Evolutionary conservation across 2,113 vertebrate species (phyloP).

Genomic region (Sinocyclocheilus rhinocerous): DNA sequence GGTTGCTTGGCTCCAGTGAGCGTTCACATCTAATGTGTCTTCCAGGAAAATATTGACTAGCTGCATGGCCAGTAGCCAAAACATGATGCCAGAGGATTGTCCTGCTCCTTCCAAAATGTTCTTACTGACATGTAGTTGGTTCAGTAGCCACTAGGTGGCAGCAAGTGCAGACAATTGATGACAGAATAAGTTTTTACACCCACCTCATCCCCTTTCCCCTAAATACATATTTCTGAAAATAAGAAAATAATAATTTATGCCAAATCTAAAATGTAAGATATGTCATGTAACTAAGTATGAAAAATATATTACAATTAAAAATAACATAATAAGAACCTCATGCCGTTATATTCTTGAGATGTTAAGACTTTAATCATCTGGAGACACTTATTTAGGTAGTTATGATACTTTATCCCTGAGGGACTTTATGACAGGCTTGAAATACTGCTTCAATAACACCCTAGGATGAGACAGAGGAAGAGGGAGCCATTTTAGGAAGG

Average conservation of each 20-base stretch:
- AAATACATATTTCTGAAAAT: not conserved
- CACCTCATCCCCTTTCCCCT: not conserved
- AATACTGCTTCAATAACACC: conserved; percentile 38
- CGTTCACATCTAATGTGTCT: conserved; percentile 56
- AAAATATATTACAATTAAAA: not conserved
- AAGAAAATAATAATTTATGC: too few relatives aligned
- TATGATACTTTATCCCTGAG: conserved; percentile 33
- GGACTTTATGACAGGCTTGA: conserved; percentile 35
- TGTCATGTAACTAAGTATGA: not conserved
- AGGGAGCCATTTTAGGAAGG: conserved; percentile 35
- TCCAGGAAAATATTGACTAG: conserved; percentile 60
- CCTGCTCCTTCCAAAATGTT: conserved; percentile 43
- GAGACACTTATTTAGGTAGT: conserved; percentile 33
- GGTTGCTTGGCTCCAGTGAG: conserved; percentile 53
- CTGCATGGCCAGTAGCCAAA: conserved; percentile 52
- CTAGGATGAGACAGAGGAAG: conserved; percentile 39
- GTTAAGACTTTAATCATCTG: conserved; percentile 6
- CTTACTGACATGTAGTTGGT: conserved; percentile 16
- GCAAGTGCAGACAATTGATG: conserved; percentile 40
- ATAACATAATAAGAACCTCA: not conserved
- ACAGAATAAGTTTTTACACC: not conserved
- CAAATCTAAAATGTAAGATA: not conserved
- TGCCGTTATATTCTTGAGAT: not conserved
- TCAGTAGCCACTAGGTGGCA: conserved; percentile 46
- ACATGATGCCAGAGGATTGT: conserved; percentile 52